Evolutionary conservation across 2,888 invertebrate species (phyloP).

Genomic region (Mesoligia furuncula): DNA sequence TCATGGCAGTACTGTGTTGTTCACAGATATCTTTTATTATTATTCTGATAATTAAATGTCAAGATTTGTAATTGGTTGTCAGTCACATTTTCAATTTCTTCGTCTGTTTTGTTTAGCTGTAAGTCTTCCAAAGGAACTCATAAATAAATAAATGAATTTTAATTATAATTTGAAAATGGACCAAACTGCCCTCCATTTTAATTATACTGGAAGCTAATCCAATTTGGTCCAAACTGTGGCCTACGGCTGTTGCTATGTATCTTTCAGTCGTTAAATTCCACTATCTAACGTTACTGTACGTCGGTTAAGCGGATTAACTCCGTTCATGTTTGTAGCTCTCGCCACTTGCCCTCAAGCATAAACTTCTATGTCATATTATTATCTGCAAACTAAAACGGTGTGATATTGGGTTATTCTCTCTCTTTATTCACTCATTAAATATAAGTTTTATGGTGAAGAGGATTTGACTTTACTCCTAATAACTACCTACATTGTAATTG

Average conservation of each 20-base stretch:
- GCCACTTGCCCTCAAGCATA: neutral
- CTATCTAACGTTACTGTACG: neutral
- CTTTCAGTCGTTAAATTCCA: too few species aligned
- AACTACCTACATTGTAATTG: neutral
- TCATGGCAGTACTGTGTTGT: neutral
- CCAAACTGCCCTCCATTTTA: too few species aligned
- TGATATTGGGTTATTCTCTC: neutral
- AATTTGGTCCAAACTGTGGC: too few species aligned
- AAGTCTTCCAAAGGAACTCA: neutral
- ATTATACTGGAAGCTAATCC: too few species aligned
- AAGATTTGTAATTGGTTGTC: neutral
- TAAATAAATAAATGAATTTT: neutral
- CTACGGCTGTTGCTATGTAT: too few species aligned
- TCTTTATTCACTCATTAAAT: neutral
- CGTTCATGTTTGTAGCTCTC: conserved; percentile 1
- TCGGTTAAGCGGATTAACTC: conserved; percentile 8
- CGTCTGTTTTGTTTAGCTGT: neutral
- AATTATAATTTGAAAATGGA: too few species aligned
- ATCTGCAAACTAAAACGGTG: neutral
- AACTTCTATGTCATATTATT: neutral
- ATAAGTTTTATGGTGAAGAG: neutral
- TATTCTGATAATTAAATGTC: neutral
- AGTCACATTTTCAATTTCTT: neutral
- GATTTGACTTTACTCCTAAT: neutral
- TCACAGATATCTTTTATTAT: too few species aligned